phyloP scores from a whole-genome alignment of 2,797 vertebrate species.

The Myripristis jacobus region DNA sequence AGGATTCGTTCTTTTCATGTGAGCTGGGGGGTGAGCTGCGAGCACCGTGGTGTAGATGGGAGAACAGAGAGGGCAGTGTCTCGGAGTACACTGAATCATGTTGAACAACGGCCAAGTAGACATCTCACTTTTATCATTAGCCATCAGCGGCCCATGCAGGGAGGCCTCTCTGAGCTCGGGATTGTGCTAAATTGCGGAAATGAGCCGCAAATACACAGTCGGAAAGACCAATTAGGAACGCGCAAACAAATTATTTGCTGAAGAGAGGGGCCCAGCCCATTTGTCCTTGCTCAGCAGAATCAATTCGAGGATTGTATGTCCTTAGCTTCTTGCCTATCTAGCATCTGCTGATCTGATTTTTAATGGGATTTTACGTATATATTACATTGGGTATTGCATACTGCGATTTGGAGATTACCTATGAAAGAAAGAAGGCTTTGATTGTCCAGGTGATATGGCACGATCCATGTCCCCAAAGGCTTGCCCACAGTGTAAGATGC shows the following conservation, averaged over 20 bases:
- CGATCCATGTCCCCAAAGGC: neutral
- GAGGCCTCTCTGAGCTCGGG: constrained; percentile 43
- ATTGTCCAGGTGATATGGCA: neutral
- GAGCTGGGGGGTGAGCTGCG: constrained; percentile 27
- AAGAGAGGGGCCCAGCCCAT: constrained; percentile 17
- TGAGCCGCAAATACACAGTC: constrained; percentile 53
- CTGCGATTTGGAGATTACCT: constrained; percentile 17
- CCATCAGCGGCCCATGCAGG: constrained; percentile 31
- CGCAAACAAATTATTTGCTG: constrained; percentile 53
- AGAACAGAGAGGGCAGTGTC: constrained; percentile 59
- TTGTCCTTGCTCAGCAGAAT: constrained; percentile 6
- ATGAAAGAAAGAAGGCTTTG: constrained; percentile 2
- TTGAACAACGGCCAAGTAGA: constrained; percentile 58
- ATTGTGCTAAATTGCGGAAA: constrained; percentile 64
- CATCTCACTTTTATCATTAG: constrained; percentile 63
- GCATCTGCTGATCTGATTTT: constrained; percentile 10
- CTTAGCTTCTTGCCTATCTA: constrained; percentile 11
- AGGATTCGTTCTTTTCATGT: constrained; percentile 16
- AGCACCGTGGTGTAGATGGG: constrained; percentile 23
- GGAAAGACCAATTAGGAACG: constrained; percentile 52
- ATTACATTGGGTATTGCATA: constrained; percentile 7
- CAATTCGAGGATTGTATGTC: constrained; percentile 10
- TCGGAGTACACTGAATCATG: constrained; percentile 49
- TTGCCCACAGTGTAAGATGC: constrained; percentile 25
- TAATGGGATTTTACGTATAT: constrained; percentile 13